These are phyloP conservation scores for Pyrrhia umbra DNA, from an alignment of 2,888 invertebrate species.

Conservation along the genomic window DNA sequence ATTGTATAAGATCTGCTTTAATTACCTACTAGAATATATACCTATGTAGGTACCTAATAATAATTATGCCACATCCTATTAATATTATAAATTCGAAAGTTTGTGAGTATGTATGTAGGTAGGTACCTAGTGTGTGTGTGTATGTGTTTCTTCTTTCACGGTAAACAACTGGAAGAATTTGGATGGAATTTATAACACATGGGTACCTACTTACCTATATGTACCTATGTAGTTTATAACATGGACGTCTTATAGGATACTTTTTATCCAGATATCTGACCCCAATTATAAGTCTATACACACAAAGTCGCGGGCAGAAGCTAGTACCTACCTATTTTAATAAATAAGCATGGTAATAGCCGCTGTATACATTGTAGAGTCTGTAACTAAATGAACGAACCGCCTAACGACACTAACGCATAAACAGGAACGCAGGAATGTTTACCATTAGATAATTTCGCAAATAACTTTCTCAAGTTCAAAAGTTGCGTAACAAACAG, in stretches of 20 bases:
- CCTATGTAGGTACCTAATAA: constrained; percentile 7
- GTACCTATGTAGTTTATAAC: no score
- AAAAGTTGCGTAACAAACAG: constrained; percentile 81
- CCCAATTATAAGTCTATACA: no score
- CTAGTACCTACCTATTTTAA: no score
- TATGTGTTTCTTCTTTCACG: no score
- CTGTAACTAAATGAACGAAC: constrained; percentile 25
- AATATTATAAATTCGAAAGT: neutral
- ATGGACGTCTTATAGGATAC: no score
- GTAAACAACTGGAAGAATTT: no score
- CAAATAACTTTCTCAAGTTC: constrained; percentile 78
- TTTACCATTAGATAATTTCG: constrained; percentile 64
- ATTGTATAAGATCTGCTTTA: constrained; percentile 45
- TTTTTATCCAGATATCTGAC: no score
- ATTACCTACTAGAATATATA: constrained; percentile 23
- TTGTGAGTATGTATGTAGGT: no score
- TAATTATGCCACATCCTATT: constrained; percentile 9
- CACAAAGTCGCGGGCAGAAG: constrained; percentile 5
- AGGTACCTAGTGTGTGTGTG: no score
- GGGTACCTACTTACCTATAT: constrained; percentile 1
- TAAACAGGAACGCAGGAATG: constrained; percentile 54
- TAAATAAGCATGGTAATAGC: constrained; percentile 6
- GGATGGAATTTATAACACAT: neutral
- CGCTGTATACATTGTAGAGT: constrained; percentile 1
- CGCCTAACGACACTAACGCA: constrained; percentile 4